A percentile compares a stretch with the other conserved stretches of the same genome.
Evolutionary conservation across 2,113 vertebrate genomes (phyloP).

Genomic region (Hyla sarda): DNA sequence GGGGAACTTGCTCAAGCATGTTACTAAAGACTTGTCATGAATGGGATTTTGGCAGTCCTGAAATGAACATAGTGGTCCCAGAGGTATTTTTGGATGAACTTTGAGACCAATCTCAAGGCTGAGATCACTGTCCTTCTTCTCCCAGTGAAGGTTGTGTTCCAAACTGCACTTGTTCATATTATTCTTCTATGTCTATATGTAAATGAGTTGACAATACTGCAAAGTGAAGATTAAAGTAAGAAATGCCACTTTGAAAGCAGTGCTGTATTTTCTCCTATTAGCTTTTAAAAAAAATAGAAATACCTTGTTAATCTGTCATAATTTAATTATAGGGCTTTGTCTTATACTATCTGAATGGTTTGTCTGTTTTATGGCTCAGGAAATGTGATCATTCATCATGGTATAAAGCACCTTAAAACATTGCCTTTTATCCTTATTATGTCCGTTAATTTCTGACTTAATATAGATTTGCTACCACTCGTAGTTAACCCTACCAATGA

Average conservation of each 20-base stretch:
- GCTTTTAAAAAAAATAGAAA: background rate
- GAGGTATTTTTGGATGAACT: background rate
- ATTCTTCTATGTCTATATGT: background rate
- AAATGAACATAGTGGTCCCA: background rate
- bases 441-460: background rate
- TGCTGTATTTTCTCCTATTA: background rate
- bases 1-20: background rate
- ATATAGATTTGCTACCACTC: background rate
- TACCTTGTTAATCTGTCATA: too few relatives aligned
- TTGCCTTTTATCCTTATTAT: background rate
- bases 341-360: background rate
- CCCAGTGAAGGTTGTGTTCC: background rate
- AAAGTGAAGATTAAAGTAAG: background rate
- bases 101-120: background rate
- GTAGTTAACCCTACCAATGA: background rate
- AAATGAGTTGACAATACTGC: conserved; percentile 2
- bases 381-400: background rate
- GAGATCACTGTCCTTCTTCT: background rate
- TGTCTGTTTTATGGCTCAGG: background rate
- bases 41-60: background rate
- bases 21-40: background rate
- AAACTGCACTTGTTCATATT: background rate
- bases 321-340: background rate
- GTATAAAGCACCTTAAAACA: background rate
- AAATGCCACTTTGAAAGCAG: background rate